A percentile compares a stretch with the other conserved stretches of the same genome.
Conservation (phyloP, 2,888 invertebrate species). For the Watsonalla binaria region DNA sequence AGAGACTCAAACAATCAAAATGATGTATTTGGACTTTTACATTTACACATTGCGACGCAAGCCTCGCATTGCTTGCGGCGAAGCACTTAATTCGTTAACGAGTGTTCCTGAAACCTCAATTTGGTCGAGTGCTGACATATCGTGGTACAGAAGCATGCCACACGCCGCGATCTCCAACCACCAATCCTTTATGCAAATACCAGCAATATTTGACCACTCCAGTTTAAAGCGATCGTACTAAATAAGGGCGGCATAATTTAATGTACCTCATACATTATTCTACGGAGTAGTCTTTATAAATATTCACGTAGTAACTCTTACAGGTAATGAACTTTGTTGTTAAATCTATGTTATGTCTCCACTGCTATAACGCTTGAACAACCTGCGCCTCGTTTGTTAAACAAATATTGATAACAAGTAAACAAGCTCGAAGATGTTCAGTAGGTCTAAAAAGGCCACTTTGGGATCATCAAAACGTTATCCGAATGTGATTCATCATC, state of each 20-base stretch:
- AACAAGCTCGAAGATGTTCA: slow-evolving; percentile 45
- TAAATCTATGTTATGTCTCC: too few species aligned
- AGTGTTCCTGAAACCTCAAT: slow-evolving; percentile 61
- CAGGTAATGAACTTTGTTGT: too few species aligned
- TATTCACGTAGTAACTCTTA: too few species aligned
- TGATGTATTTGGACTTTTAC: slow-evolving; percentile 30
- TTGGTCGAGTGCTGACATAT: slow-evolving; percentile 42
- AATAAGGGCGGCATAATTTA: slow-evolving; percentile 26
- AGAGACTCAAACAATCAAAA: slow-evolving; percentile 32
- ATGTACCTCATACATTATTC: slow-evolving; percentile 8
- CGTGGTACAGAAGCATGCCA: slow-evolving; percentile 44
- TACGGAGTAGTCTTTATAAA: slow-evolving; percentile 8
- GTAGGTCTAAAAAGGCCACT: too few species aligned
- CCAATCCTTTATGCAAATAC: slow-evolving; percentile 65
- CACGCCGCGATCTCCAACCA: slow-evolving; percentile 42
- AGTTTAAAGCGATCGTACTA: slow-evolving; percentile 43
- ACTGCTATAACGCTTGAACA: slow-evolving; percentile 37
- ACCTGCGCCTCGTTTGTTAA: slow-evolving; percentile 57
- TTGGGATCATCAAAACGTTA: too few species aligned
- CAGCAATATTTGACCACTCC: slow-evolving; percentile 42
- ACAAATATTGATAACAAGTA: slow-evolving; percentile 59
- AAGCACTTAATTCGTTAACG: slow-evolving; percentile 40
- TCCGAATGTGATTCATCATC: too few species aligned
- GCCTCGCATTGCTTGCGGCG: slow-evolving; percentile 29
- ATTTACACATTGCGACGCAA: slow-evolving; percentile 30